phyloP scores from a whole-genome alignment of 2,113 vertebrate genomes.

The Erythrolamprus reginae region DNA sequence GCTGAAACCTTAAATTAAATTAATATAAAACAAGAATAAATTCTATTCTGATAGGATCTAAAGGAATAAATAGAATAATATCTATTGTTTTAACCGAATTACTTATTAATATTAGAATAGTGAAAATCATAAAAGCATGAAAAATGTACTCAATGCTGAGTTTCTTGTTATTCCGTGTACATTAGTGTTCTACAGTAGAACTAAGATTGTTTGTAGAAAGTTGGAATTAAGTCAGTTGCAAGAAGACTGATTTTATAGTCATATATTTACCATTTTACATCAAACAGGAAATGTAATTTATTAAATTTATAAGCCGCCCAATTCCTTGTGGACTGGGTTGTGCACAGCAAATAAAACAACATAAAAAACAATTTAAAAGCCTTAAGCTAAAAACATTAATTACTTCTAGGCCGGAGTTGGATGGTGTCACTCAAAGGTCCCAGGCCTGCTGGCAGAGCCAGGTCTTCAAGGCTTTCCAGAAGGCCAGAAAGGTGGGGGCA shows the following conservation, averaged over 20 bases:
- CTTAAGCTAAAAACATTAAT: no score
- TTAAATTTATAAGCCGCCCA: no score
- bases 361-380: no score
- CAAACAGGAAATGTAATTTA: no score
- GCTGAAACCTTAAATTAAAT: constrained; percentile 10
- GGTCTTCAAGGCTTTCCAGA: no score
- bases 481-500: no score
- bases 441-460: no score
- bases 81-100: not conserved
- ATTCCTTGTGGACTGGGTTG: no score
- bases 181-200: not conserved
- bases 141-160: constrained; percentile 16
- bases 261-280: not conserved
- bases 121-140: constrained; percentile 23
- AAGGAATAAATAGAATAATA: not conserved
- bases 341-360: no score
- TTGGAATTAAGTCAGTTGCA: not conserved
- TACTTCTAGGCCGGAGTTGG: no score
- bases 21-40: not conserved
- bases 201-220: constrained; percentile 1
- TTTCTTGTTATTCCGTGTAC: not conserved
- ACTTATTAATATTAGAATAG: constrained; percentile 13
- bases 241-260: not conserved
- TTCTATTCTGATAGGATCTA: not conserved
- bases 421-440: no score